phyloP scores from a whole-genome alignment of 2,888 invertebrate genomes.

The Dichetophora obliterata region DNA sequence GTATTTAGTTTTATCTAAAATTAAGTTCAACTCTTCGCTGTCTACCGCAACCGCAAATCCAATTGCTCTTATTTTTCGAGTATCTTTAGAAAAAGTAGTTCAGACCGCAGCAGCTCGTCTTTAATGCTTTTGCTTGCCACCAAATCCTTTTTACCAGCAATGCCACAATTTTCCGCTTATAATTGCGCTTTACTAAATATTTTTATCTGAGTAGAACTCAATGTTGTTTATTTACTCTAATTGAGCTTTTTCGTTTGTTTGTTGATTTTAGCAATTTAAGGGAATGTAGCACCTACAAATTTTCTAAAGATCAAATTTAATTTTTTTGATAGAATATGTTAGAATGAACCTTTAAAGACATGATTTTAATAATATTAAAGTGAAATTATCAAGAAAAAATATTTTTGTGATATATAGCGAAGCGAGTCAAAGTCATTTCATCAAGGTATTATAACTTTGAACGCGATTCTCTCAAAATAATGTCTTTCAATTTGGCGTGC shows the following conservation, averaged over 20 bases:
- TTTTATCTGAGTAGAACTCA: background rate
- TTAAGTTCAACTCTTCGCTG: background rate
- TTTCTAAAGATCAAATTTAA: no score
- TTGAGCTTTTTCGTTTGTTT: conserved; percentile 2
- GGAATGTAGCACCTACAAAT: no score
- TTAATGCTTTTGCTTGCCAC: conserved; percentile 14
- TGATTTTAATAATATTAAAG: no score
- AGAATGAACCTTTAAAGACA: no score
- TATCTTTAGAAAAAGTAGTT: background rate
- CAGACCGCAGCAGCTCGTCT: background rate
- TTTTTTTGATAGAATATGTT: no score
- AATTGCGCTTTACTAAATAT: background rate
- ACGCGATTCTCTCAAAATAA: no score
- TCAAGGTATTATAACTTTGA: no score
- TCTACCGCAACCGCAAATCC: background rate
- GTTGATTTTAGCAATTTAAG: background rate
- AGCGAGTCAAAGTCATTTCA: no score
- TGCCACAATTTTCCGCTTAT: background rate
- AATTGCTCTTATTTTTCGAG: background rate
- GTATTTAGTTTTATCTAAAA: conserved; percentile 64
- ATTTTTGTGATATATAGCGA: no score
- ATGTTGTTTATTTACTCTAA: background rate
- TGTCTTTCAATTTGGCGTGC: no score
- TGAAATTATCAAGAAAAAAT: no score
- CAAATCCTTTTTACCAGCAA: conserved; percentile 24